phyloP scores from a whole-genome alignment of 2,888 invertebrate genomes.

The Amphimallon solstitiale region DNA sequence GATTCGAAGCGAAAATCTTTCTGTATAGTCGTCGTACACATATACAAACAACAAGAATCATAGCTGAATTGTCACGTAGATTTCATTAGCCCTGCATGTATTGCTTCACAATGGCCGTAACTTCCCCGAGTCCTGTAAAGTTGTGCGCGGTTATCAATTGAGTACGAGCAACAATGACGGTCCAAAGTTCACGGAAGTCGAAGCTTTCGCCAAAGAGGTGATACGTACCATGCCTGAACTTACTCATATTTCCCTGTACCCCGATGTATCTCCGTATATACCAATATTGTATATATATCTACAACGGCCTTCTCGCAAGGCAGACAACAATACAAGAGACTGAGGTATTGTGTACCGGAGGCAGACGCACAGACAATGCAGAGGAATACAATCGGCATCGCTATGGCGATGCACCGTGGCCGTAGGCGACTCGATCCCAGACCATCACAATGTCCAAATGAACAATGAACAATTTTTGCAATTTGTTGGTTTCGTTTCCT shows the following conservation, averaged over 20 bases:
- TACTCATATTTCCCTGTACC: slow-evolving; percentile 44
- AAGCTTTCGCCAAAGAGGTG: slow-evolving; percentile 47
- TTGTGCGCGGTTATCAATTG: slow-evolving; percentile 36
- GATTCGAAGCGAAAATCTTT: slow-evolving; percentile 2
- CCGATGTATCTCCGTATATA: background rate
- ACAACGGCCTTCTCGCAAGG: slow-evolving; percentile 41
- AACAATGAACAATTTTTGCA: slow-evolving; percentile 46
- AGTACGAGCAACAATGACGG: slow-evolving; percentile 43
- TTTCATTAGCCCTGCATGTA: slow-evolving; percentile 34
- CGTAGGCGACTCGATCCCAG: slow-evolving; percentile 48
- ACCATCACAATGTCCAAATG: slow-evolving; percentile 44
- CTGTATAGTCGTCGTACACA: background rate
- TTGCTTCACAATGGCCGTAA: slow-evolving; percentile 31
- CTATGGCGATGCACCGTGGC: slow-evolving; percentile 51
- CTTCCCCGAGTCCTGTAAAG: slow-evolving; percentile 35
- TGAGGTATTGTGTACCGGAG: slow-evolving; percentile 46
- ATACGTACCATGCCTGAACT: slow-evolving; percentile 47
- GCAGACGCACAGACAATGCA: slow-evolving; percentile 48
- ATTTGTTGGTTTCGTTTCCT: slow-evolving; percentile 41
- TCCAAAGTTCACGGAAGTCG: slow-evolving; percentile 49
- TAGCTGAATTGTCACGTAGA: slow-evolving; percentile 27
- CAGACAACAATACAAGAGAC: slow-evolving; percentile 48
- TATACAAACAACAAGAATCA: slow-evolving; percentile 6
- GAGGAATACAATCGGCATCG: slow-evolving; percentile 51
- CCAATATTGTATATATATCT: slow-evolving; percentile 18